phyloP scores from a whole-genome alignment of 2,888 invertebrate genomes.

The Stenoptilia bipunctidactyla region DNA sequence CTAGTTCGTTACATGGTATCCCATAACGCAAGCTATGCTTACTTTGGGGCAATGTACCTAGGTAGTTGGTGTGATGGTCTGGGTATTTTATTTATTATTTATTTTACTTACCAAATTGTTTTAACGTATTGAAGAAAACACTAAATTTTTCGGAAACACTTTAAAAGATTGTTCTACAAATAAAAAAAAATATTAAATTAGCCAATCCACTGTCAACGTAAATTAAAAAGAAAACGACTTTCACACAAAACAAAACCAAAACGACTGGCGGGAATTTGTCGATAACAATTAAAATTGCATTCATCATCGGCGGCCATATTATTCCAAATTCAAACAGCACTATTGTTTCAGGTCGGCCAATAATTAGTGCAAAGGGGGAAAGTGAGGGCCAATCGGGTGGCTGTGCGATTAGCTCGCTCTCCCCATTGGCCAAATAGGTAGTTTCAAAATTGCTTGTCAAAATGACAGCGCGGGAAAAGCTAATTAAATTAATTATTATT shows the following conservation, averaged over 20 bases:
- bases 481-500: slow-evolving; percentile 47
- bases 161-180: too few relatives aligned
- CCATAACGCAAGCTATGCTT: too few relatives aligned
- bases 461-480: slow-evolving; percentile 24
- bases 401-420: slow-evolving; percentile 24
- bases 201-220: too few relatives aligned
- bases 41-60: too few relatives aligned
- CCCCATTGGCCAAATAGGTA: slow-evolving; percentile 31
- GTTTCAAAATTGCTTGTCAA: slow-evolving; percentile 35
- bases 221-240: slow-evolving; percentile 20
- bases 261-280: slow-evolving; percentile 33
- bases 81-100: too few relatives aligned
- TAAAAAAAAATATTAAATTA: too few relatives aligned
- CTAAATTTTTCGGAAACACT: too few relatives aligned
- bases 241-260: slow-evolving; percentile 32
- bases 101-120: too few relatives aligned
- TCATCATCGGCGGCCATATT: slow-evolving; percentile 38
- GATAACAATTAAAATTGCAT: slow-evolving; percentile 31
- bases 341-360: slow-evolving; percentile 47
- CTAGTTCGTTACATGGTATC: too few relatives aligned
- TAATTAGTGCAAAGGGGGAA: slow-evolving; percentile 37
- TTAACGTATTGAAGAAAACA: too few relatives aligned
- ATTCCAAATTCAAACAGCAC: slow-evolving; percentile 25
- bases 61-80: too few relatives aligned
- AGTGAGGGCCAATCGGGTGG: slow-evolving; percentile 39